Base-by-base conservation (phyloP, 2,113 vertebrate species). In the Cercocebus atys region DNA sequence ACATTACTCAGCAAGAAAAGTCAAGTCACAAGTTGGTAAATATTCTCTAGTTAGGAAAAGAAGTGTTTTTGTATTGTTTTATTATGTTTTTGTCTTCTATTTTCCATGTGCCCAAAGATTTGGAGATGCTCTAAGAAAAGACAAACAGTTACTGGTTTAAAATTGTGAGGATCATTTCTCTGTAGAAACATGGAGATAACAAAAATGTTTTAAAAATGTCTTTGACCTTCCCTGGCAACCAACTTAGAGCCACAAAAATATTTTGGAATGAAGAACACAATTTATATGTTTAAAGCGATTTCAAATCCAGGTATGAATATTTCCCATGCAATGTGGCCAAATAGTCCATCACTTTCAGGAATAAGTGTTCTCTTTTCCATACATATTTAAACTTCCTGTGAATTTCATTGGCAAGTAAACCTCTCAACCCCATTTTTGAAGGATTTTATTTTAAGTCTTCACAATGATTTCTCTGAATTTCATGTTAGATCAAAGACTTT, bases 361-460 rank as follows among this genome's bases (percentile, higher is more conserved):
- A 80, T 81, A 84, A 50, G 3, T 57, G 47, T 90, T 90, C 50
- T 93, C 57, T 61, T 93, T 94, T 83, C 35, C 40, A 66, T 55
- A 59, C 22, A 35, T 94, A 45, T 88, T 95, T 92, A 81, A 94
- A 96, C 89, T 94, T 88, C 52, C 40, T 78, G 13, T 78, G 57
- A 86, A 91, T 93, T 94, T 87, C 23, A 84, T 84, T 84, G 95
- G 70, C 64, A 93, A 84, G 27, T 47, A 83, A 93, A 93, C 43
- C 38, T 76, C 68, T 50, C 40, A 95, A 90, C 4, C 30, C 57
- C 9, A 75, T 86, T 68, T 96, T 93, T 95, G 64, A 84, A 70
- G 94, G 20, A 93, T 83, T 97, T 91, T 87, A 52, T 94, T 90
- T 66, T 95, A 94, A 86, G 81, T 97, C n/a, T 72, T 94, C 47